Percentiles rank a stretch among this genome's conserved stretches.
Evolutionary conservation across 2,888 invertebrate species (phyloP).

Genomic region (Hydroisotoma schaefferi): DNA sequence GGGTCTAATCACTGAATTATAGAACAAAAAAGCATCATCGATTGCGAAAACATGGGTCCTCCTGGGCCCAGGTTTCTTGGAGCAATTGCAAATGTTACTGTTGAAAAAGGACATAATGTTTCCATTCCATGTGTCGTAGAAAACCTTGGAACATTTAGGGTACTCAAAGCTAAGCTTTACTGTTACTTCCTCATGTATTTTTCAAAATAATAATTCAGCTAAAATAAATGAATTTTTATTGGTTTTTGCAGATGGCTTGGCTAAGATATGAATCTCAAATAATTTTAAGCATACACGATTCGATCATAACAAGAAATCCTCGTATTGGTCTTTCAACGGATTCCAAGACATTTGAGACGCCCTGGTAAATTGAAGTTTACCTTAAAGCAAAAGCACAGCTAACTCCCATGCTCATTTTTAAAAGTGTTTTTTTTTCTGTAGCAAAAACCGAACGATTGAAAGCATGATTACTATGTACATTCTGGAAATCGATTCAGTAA

Average conservation of each 20-base stretch:
- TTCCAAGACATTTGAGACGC: conserved; percentile 3
- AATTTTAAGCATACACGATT: conserved; percentile 5
- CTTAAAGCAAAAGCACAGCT: neutral
- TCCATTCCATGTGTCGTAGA: conserved; percentile 7
- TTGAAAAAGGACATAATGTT: neutral
- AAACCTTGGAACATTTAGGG: conserved; percentile 1
- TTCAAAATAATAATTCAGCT: neutral
- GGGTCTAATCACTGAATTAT: neutral
- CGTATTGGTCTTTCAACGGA: conserved; percentile 7
- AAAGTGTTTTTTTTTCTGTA: neutral
- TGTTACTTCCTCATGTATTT: too few relatives aligned
- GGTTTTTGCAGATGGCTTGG: conserved; percentile 9
- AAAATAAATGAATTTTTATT: neutral
- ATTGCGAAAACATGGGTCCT: conserved; percentile 10
- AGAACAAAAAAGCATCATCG: conserved; percentile 9
- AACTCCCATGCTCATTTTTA: neutral
- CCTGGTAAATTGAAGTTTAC: conserved; percentile 1
- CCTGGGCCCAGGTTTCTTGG: conserved; percentile 8
- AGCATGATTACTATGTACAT: conserved; percentile 8
- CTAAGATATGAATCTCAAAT: conserved; percentile 3
- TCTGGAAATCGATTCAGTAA: neutral
- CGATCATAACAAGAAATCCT: conserved; percentile 3
- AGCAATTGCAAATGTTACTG: conserved; percentile 8
- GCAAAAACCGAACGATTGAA: conserved; percentile 10
- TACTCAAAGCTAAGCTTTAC: neutral